Evolutionary conservation across 1,140 invertebrate species (phyloP).

Genomic region (Dendrolimus kikuchii): DNA sequence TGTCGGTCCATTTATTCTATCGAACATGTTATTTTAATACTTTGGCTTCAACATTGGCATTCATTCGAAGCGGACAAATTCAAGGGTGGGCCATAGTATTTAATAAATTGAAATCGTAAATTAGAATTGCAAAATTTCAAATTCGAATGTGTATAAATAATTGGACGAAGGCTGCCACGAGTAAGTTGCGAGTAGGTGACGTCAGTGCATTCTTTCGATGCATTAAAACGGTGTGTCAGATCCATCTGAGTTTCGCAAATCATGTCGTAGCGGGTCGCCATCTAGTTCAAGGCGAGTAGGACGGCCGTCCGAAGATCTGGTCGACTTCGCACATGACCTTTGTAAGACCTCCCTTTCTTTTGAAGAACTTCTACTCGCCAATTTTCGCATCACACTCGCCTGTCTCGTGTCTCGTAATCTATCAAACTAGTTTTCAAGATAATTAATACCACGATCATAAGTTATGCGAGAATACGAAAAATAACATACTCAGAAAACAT

Average conservation of each 20-base stretch:
- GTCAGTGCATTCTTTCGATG: slow-evolving; percentile 1
- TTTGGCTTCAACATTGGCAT: too few species aligned
- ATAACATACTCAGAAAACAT: not conserved
- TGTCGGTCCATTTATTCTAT: too few species aligned
- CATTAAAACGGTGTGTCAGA: slow-evolving; percentile 1
- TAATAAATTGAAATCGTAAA: too few species aligned
- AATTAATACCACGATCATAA: slow-evolving; percentile 13
- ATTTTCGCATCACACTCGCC: slow-evolving; percentile 17
- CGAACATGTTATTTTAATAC: too few species aligned
- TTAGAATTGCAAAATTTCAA: too few species aligned
- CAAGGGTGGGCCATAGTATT: too few species aligned
- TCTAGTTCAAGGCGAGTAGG: slow-evolving; percentile 46
- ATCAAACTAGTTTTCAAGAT: slow-evolving; percentile 40
- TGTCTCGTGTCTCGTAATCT: slow-evolving; percentile 9
- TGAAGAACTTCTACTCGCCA: slow-evolving; percentile 39
- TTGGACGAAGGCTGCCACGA: too few species aligned
- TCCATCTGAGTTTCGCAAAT: slow-evolving; percentile 22
- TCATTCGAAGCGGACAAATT: too few species aligned
- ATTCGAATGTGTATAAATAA: too few species aligned
- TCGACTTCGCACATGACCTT: slow-evolving; percentile 51
- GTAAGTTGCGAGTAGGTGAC: not conserved
- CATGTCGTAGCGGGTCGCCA: slow-evolving; percentile 24
- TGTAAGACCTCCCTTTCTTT: slow-evolving; percentile 46
- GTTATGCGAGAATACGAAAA: not conserved
- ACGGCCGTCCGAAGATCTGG: slow-evolving; percentile 25